Evolutionary conservation across 30 jellyfish, hydroid and myxozoan species (phyloP), one percentile per base, ranked within the genome.

Genomic region (Cassiopea andromeda): DNA sequence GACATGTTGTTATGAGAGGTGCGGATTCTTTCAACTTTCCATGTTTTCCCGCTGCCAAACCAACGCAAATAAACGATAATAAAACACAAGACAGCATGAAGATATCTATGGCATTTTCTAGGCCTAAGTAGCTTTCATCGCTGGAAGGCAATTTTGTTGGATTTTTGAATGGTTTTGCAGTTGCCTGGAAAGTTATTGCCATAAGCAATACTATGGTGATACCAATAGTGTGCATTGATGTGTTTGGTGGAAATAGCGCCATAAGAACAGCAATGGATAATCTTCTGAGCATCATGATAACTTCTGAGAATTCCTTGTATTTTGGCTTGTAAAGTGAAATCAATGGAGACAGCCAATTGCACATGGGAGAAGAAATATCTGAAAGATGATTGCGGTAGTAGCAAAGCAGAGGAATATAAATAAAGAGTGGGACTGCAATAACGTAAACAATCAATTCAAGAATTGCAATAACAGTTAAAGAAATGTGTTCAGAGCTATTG

Each of bases 341-440:
- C 75, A 87, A 67, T 5, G 74, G 75, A 16, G 90, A 89, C 8
- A 87, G 94, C 94, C 94, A 87, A 9, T 57, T 60, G 16, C n/a
- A 1, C 48, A 64, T 16, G 44, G 69, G 18, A 76, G 90, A 43
- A 76, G 16, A 44, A 1, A 61, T 81, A 38, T 78, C 85, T 48
- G 69, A 50, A 70, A 87, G 60, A 6, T 79, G 50, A 5, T 69
- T 57, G 47, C 90, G 85, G 57, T 88, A 19, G 2, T 48, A 64
- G 70, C 38, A 78, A n/a, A 88, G 91, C 44, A 88, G 80, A 1
- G 95, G 90, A 8, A 77, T 18, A 69, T 88, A 88, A 54, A 88
- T 27, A 19, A 88, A 50, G 44, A 48, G 27, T 1, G 95, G 95
- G n/a, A 88, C 70, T 18, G 90, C 95, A 43, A 88, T 19, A 13